phyloP scores from a whole-genome alignment of 2,888 invertebrate species.

The Litoditis marina region DNA sequence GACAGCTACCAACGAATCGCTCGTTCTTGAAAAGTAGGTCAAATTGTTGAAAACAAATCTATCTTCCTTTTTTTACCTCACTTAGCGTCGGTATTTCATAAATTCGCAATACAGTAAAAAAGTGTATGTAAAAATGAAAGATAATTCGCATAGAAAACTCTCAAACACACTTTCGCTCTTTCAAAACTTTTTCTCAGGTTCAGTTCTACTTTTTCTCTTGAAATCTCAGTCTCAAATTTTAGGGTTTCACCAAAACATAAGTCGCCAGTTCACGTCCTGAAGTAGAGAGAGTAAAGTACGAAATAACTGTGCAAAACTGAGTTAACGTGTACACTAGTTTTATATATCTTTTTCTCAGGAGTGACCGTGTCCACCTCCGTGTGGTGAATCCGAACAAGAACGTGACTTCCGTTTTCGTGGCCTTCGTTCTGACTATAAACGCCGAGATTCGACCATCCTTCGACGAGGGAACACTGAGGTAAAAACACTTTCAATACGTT shows the following conservation, averaged over 20 bases:
- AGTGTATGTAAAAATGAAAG: no score
- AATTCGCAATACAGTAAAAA: no score
- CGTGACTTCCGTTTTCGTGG: conserved; percentile 52
- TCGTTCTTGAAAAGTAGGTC: conserved; percentile 53
- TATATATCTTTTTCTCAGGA: conserved; percentile 31
- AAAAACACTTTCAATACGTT: not conserved
- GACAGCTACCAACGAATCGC: conserved; percentile 45
- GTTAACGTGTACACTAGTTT: no score
- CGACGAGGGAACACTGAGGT: conserved; percentile 36
- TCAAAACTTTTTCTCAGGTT: no score
- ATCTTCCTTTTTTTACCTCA: no score
- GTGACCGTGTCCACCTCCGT: conserved; percentile 51
- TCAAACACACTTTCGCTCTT: no score
- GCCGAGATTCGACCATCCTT: conserved; percentile 37
- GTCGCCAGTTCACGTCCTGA: not conserved
- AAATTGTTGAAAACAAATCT: no score
- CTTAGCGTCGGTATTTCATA: no score
- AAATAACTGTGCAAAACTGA: not conserved
- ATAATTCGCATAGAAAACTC: no score
- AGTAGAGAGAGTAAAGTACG: not conserved
- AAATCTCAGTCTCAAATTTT: no score
- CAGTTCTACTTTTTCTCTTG: no score
- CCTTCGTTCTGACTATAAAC: conserved; percentile 46
- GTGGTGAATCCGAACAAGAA: conserved; percentile 56
- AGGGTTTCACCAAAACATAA: not conserved